Percentiles rank a stretch among this genome's conserved stretches.
Conservation (phyloP, 2,113 vertebrate species). For the Balaenoptera acutorostrata region DNA sequence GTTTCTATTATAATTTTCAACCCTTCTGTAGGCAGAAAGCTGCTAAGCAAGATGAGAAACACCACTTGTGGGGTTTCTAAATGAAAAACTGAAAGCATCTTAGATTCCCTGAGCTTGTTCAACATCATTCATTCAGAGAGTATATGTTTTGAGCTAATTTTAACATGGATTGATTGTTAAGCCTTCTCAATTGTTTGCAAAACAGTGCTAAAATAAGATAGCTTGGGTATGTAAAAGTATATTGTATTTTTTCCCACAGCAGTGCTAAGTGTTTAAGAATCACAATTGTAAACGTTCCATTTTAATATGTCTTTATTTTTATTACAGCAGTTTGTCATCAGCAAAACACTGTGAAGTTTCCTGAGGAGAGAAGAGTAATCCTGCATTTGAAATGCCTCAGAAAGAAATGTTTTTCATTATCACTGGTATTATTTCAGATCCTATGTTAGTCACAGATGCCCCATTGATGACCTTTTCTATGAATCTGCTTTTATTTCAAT, state of each 20-base stretch:
- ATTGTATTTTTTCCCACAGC: conserved; percentile 24
- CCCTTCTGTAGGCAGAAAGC: not conserved
- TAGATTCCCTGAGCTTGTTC: not conserved
- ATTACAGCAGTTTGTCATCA: conserved; percentile 64
- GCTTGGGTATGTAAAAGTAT: not conserved
- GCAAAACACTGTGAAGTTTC: conserved; percentile 60
- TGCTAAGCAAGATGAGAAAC: not conserved
- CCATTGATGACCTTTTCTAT: not conserved
- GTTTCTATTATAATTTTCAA: conserved; percentile 7
- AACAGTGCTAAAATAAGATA: conserved; percentile 41
- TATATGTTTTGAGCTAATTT: conserved; percentile 37
- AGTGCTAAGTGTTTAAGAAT: conserved; percentile 45
- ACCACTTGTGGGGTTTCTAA: not conserved
- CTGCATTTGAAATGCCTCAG: conserved; percentile 30
- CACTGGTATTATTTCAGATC: conserved; percentile 36
- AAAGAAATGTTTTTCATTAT: conserved; percentile 63
- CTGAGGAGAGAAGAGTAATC: conserved; percentile 42
- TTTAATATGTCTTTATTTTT: conserved; percentile 62
- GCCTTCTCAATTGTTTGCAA: conserved; percentile 34
- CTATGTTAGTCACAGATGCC: not conserved
- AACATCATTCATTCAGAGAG: conserved; percentile 4
- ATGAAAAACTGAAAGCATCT: conserved; percentile 22
- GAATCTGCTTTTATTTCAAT: conserved; percentile 37
- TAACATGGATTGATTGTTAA: conserved; percentile 31
- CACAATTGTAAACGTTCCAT: conserved; percentile 53